These are phyloP conservation scores for Drosophila triauraria DNA, from an alignment of 1,140 invertebrate genomes.

Conservation along the genomic window DNA sequence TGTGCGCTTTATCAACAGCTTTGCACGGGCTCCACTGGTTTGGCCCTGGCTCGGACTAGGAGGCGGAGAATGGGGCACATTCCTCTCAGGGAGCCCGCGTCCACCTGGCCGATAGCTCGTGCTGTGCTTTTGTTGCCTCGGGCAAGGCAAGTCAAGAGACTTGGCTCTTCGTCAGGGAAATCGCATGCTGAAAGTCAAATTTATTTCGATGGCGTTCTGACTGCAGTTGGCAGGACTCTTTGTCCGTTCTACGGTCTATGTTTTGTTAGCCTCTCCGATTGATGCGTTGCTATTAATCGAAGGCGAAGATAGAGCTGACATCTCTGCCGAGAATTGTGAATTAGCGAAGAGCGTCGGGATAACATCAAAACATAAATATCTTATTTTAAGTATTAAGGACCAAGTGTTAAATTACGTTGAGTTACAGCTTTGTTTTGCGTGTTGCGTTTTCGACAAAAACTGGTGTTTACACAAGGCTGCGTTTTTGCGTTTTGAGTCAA, in stretches of 20 bases:
- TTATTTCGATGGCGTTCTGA: constrained; percentile 44
- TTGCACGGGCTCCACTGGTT: constrained; percentile 55
- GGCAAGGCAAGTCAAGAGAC: constrained; percentile 52
- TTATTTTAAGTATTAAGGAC: background rate
- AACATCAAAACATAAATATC: background rate
- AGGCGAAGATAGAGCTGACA: background rate
- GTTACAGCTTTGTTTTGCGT: too few species aligned
- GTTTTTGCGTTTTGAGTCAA: too few species aligned
- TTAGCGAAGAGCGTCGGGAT: background rate
- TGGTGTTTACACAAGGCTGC: too few species aligned
- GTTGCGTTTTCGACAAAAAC: too few species aligned
- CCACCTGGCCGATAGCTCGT: constrained; percentile 6
- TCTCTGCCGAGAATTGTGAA: background rate
- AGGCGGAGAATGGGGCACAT: constrained; percentile 7
- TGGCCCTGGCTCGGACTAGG: constrained; percentile 47
- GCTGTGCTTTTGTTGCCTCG: constrained; percentile 64
- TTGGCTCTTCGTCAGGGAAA: constrained; percentile 48
- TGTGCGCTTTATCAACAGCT: constrained; percentile 81
- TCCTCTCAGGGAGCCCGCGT: background rate
- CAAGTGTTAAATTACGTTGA: too few species aligned
- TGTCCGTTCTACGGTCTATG: constrained; percentile 14
- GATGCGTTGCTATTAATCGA: background rate
- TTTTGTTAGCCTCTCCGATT: constrained; percentile 11
- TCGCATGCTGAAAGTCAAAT: constrained; percentile 53
- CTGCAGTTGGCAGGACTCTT: constrained; percentile 52